Percentiles rank a stretch among this genome's conserved stretches.
These are phyloP conservation scores for Neotragus pygmaeus DNA, from an alignment of 2,113 vertebrate genomes.

Conservation along the genomic window DNA sequence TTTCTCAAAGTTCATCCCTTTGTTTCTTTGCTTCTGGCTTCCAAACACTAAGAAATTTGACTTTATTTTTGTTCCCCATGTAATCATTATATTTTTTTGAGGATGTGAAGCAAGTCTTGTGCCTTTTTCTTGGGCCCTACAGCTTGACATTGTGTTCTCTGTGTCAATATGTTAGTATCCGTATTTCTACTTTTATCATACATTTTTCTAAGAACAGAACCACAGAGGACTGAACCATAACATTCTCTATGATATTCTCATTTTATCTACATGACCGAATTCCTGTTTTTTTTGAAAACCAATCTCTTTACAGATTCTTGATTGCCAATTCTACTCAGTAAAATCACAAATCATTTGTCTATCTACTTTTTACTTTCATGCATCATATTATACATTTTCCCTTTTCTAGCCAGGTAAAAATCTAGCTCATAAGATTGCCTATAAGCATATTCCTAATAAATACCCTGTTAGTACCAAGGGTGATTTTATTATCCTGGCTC, in stretches of 20 bases:
- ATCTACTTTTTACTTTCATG: neutral
- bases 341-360: neutral
- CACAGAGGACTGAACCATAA: rapidly evolving
- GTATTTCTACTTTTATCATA: neutral
- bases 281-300: neutral
- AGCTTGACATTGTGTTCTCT: neutral
- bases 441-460: neutral
- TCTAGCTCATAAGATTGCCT: neutral
- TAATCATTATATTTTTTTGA: neutral
- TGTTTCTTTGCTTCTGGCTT: neutral
- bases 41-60: neutral
- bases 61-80: neutral
- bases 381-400: neutral
- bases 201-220: neutral
- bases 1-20: neutral
- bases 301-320: neutral
- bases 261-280: neutral
- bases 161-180: neutral
- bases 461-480: neutral
- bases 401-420: neutral
- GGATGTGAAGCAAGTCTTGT: neutral
- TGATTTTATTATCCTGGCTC: neutral
- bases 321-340: rapidly evolving
- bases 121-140: neutral
- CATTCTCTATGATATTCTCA: neutral